Evolutionary conservation across 2,888 invertebrate species (phyloP).

Genomic region (Oscheius sp.): DNA sequence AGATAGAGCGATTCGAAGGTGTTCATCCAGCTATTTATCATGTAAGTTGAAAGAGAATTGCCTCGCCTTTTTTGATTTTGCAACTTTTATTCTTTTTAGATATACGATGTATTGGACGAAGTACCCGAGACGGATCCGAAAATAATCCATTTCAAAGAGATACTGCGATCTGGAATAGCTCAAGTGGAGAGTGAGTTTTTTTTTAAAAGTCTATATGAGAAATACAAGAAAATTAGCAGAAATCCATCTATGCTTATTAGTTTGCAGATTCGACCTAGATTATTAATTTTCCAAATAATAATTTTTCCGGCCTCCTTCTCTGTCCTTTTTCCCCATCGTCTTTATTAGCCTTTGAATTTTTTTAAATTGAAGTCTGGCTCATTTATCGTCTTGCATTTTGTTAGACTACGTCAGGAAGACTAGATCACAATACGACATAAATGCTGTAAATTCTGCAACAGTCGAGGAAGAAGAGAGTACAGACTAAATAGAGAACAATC

Average conservation of each 20-base stretch:
- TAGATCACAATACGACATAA: too few species aligned
- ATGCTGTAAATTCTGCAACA: too few species aligned
- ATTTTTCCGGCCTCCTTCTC: too few species aligned
- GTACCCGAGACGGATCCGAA: constrained; percentile 1
- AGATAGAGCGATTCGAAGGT: constrained; percentile 27
- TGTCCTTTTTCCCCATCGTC: too few species aligned
- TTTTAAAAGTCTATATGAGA: neutral
- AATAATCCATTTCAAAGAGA: neutral
- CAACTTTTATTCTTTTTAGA: constrained; percentile 1
- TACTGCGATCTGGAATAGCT: neutral
- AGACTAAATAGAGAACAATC: too few species aligned
- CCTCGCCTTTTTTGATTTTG: neutral
- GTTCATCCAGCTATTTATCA: constrained; percentile 27
- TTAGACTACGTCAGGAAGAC: too few species aligned
- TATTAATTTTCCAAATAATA: neutral
- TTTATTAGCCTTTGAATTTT: too few species aligned
- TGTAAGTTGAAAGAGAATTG: constrained; percentile 3
- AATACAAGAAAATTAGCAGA: neutral
- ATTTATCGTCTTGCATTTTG: too few species aligned
- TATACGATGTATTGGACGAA: constrained; percentile 24
- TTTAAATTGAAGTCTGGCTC: too few species aligned
- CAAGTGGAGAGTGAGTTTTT: constrained; percentile 22
- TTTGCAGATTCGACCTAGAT: neutral
- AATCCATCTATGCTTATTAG: neutral
- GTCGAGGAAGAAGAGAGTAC: too few species aligned